phyloP scores from a whole-genome alignment of 2,797 vertebrate species.

The Sebastiscus tertius region DNA sequence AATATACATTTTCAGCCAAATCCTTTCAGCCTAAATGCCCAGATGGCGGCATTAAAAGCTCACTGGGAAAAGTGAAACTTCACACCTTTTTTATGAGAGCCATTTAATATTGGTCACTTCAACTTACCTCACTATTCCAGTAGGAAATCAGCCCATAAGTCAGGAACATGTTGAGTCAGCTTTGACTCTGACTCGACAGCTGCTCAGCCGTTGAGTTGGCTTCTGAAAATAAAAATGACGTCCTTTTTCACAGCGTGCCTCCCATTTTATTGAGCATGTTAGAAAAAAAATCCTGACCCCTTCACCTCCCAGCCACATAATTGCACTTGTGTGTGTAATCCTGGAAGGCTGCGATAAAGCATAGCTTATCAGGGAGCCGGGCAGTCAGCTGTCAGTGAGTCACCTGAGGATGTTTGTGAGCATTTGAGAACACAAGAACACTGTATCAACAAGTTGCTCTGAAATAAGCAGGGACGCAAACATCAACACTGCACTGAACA shows the following conservation, averaged over 20 bases:
- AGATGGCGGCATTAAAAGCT: neutral
- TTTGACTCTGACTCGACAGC: neutral
- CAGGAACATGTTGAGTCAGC: neutral
- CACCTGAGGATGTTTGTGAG: conserved; percentile 44
- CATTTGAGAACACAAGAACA: neutral
- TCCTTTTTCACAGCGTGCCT: neutral
- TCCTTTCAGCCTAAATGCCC: neutral
- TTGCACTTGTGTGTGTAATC: conserved; percentile 29
- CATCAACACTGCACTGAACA: neutral
- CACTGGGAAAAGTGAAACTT: neutral
- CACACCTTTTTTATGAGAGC: neutral
- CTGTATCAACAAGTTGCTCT: neutral
- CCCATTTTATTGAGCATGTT: neutral
- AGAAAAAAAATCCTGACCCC: conserved; percentile 16
- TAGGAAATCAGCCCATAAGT: neutral
- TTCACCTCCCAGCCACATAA: conserved; percentile 15
- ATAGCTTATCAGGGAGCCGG: conserved; percentile 40
- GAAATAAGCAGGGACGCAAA: conserved; percentile 5
- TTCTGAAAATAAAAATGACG: neutral
- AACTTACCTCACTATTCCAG: neutral
- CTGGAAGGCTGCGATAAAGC: conserved; percentile 1
- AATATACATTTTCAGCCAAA: neutral
- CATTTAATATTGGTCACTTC: neutral
- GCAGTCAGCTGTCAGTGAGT: conserved; percentile 56
- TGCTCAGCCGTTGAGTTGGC: neutral